Percentiles rank a stretch among this genome's conserved stretches.
phyloP scores from a whole-genome alignment of 2,113 vertebrate genomes.

The Vulpes vulpes region DNA sequence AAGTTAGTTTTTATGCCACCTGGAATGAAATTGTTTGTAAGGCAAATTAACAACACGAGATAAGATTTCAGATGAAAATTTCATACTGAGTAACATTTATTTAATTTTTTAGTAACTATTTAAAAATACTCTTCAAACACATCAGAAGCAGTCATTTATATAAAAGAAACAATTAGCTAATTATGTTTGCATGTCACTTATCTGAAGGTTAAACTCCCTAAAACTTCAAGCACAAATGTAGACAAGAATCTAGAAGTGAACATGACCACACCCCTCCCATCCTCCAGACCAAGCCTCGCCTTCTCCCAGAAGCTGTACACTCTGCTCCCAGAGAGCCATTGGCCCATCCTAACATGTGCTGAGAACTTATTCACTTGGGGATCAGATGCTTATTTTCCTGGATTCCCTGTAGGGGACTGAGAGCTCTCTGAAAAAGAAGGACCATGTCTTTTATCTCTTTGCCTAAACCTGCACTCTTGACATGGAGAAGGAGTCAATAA shows the following conservation, averaged over 20 bases:
- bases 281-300: neutral
- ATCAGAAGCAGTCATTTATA: neutral
- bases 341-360: too few species aligned
- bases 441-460: neutral
- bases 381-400: neutral
- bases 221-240: neutral
- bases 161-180: neutral
- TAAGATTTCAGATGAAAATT: conserved; percentile 18
- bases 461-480: neutral
- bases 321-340: neutral
- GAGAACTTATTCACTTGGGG: neutral
- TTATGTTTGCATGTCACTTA: neutral
- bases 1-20: neutral
- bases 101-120: neutral
- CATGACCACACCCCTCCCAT: neutral
- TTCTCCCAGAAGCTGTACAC: neutral
- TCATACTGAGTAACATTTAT: neutral
- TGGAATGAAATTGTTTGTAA: neutral
- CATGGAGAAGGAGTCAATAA: neutral
- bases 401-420: neutral
- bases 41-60: neutral
- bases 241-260: conserved; percentile 22
- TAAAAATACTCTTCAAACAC: neutral
- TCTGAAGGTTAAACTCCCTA: neutral
- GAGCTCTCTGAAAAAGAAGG: neutral